Evolutionary conservation across 2,888 invertebrate species (phyloP).

Genomic region (Coecobrya sp.): DNA sequence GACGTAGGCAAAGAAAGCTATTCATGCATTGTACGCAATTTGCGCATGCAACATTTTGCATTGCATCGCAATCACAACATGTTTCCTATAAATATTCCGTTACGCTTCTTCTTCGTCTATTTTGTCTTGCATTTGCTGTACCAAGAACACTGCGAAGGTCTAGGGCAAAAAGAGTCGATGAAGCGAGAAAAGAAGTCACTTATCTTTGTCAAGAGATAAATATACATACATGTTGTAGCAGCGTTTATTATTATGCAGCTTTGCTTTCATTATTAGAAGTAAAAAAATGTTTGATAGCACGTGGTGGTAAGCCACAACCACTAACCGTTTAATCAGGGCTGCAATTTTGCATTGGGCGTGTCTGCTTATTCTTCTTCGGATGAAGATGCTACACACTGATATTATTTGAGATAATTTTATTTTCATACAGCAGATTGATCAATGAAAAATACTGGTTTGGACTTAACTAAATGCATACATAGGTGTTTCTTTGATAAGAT

Average conservation of each 20-base stretch:
- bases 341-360: constrained; percentile 7
- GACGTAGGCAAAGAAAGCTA: not conserved
- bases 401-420: not conserved
- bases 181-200: constrained; percentile 38
- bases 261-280: not conserved
- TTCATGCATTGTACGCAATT: constrained; percentile 1
- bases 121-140: not conserved
- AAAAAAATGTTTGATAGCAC: constrained; percentile 2
- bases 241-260: not conserved
- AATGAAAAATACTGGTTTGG: not conserved
- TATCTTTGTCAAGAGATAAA: not conserved
- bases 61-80: constrained; percentile 45
- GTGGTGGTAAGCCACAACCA: constrained; percentile 6
- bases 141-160: constrained; percentile 58
- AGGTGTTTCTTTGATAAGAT: not conserved
- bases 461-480: not conserved
- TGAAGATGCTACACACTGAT: not conserved
- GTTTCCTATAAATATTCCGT: constrained; percentile 76
- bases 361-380: not conserved
- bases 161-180: constrained; percentile 66
- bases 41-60: constrained; percentile 2
- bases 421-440: too few relatives aligned
- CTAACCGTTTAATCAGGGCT: not conserved
- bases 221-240: not conserved
- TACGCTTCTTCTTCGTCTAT: constrained; percentile 39